A percentile compares a stretch with the other conserved stretches of the same genome.
Conservation (phyloP, 2,113 vertebrate genomes). For the Scortum barcoo region DNA sequence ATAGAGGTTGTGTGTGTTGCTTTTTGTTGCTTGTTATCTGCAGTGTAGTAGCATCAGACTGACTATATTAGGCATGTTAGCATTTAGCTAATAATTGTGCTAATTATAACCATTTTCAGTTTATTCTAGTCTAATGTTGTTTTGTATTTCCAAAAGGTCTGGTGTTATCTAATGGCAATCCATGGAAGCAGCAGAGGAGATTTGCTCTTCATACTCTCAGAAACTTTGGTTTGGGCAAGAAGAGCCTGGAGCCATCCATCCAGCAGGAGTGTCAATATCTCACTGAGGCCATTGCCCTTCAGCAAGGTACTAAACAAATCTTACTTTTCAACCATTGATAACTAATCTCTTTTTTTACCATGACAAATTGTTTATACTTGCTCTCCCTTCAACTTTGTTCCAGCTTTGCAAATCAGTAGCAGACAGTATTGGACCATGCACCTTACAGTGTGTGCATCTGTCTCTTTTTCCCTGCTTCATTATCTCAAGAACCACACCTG, state of each 20-base stretch:
- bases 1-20: conserved; percentile 70
- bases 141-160: conserved; percentile 72
- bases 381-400: background rate
- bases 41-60: background rate
- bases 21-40: background rate
- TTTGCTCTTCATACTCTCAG: conserved; percentile 85
- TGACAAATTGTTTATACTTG: background rate
- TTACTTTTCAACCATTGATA: background rate
- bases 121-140: background rate
- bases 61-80: background rate
- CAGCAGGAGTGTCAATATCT: conserved; percentile 84
- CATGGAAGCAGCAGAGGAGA: conserved; percentile 85
- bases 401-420: too few relatives aligned
- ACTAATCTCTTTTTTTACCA: background rate
- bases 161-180: conserved; percentile 65
- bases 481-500: too few relatives aligned
- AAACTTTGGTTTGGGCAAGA: conserved; percentile 88
- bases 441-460: too few relatives aligned
- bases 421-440: too few relatives aligned
- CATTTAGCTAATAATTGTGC: background rate
- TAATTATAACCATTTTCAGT: background rate
- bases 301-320: conserved; percentile 78
- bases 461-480: too few relatives aligned
- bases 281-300: conserved; percentile 70
- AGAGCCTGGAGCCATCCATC: conserved; percentile 82